Evolutionary conservation across 2,113 vertebrate species (phyloP).

Genomic region (Oncorhynchus keta): DNA sequence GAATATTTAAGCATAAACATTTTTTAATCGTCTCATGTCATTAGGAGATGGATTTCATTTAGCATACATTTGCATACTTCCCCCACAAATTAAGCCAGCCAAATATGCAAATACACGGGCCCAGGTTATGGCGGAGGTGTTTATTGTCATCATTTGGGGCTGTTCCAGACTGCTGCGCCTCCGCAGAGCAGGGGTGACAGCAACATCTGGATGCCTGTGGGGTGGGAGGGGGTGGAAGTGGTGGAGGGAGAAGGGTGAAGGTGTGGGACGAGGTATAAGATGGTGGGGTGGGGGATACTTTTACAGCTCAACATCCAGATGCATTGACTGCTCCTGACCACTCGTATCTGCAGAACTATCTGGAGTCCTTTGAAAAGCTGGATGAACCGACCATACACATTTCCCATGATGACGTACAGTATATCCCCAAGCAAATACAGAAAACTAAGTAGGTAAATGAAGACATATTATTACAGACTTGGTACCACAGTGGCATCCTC

Average conservation of each 20-base stretch:
- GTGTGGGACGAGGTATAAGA: not conserved
- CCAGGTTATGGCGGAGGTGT: constrained; percentile 93
- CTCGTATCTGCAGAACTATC: not conserved
- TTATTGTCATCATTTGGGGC: constrained; percentile 94
- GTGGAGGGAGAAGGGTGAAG: constrained; percentile 7
- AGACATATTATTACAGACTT: constrained; percentile 50
- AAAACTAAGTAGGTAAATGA: constrained; percentile 30
- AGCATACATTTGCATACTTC: constrained; percentile 99
- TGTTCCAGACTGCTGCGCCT: constrained; percentile 84
- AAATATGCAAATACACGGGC: constrained; percentile 87
- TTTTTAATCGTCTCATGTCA: constrained; percentile 98
- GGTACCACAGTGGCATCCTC: constrained; percentile 49
- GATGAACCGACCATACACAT: not conserved
- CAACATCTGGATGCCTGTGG: constrained; percentile 71
- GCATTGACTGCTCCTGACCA: not conserved
- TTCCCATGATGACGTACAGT: not conserved
- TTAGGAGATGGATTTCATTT: constrained; percentile 98
- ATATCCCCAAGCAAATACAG: not conserved
- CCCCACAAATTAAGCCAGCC: constrained; percentile 84
- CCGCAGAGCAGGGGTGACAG: constrained; percentile 65
- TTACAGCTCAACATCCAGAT: not conserved
- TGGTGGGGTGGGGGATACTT: constrained; percentile 10
- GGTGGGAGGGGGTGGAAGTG: constrained; percentile 20
- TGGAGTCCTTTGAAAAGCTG: no score
- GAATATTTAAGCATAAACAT: constrained; percentile 99